A percentile compares a stretch with the other conserved stretches of the same genome.
Evolutionary conservation across 2,113 vertebrate species (phyloP).

Genomic region (Pachyramphus minor): DNA sequence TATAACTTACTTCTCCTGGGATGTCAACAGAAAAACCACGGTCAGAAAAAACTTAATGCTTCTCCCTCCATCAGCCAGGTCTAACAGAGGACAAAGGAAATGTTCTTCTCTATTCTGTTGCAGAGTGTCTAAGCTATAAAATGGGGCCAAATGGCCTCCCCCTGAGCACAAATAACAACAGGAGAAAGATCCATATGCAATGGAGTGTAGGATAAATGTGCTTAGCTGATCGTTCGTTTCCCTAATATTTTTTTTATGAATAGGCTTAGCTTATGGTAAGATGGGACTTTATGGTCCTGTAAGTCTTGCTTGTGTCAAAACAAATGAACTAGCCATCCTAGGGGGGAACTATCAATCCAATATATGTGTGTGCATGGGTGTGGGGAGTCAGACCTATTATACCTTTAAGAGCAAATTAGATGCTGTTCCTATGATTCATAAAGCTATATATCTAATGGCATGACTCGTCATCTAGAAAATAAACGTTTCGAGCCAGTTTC

Average conservation of each 20-base stretch:
- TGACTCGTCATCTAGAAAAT: slow-evolving; percentile 66
- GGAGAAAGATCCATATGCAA: neutral
- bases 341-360: slow-evolving; percentile 58
- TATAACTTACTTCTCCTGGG: neutral
- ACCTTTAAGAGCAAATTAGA: slow-evolving; percentile 82
- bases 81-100: slow-evolving; percentile 58
- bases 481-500: slow-evolving; percentile 59
- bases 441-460: slow-evolving; percentile 73
- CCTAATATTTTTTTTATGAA: slow-evolving; percentile 70
- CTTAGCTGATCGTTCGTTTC: slow-evolving; percentile 49
- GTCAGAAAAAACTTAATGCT: slow-evolving; percentile 34
- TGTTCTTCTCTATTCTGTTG: slow-evolving; percentile 26
- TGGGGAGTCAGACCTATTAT: slow-evolving; percentile 72
- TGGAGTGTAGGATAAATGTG: slow-evolving; percentile 31
- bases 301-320: slow-evolving; percentile 59
- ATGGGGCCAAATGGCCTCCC: slow-evolving; percentile 40
- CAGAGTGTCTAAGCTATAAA: slow-evolving; percentile 29
- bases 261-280: slow-evolving; percentile 57
- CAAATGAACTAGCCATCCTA: slow-evolving; percentile 65
- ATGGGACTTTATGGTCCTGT: slow-evolving; percentile 48
- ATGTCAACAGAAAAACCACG: neutral
- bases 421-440: slow-evolving; percentile 79
- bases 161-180: slow-evolving; percentile 59
- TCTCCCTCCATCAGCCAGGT: slow-evolving; percentile 16
- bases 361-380: slow-evolving; percentile 50